Base-by-base conservation (phyloP, 2,797 vertebrate species). In the Danio tinwini region DNA sequence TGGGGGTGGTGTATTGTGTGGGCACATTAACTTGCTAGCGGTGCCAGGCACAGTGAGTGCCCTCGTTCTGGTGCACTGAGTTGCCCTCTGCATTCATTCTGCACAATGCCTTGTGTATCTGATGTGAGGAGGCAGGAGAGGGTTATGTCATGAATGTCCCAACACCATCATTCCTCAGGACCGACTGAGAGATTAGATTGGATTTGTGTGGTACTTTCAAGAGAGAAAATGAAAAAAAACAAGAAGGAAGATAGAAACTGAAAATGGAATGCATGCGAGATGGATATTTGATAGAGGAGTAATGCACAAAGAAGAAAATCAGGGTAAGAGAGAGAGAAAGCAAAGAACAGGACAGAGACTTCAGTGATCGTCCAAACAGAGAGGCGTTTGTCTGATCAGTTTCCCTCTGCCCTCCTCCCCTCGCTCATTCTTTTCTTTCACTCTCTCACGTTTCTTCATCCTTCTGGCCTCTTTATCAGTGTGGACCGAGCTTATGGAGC, bases 1-100 rank as follows among this genome's bases (percentile, higher is more conserved):
- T 65, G 80, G 45, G 67, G 76, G 73, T 21, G 59, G 78, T 65
- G 47, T 80, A 17, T 64, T 64, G 70, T 56, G 79, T 83, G 85
- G 84, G 76, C 7, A 21, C 47, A 17, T 29, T 62, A 42, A 75
- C 55, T 79, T 81, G 47, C 72, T 80, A 55, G 68, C 70, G 64
- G 78, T 84, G 82, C 81, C 83, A 85, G 83, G 83, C 81, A 83
- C 84, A 17, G 81, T 53, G 47, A 78, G 83, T 78, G 61, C 82
- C 81, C 45, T 82, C 47, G 37, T 56, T 74, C 78, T 59, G 13
- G 39, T 81, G 84, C 76, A 64, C 82, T 67, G 63, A 81, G 71
- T 70, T 82, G 74, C 68, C 76, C 83, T 40, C 29, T 6, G 21
- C 77, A 78, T 81, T 81, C 74, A 82, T 65, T 29, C 61, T 44